Evolutionary conservation across 2,797 vertebrate genomes (phyloP).

Genomic region (Poeciliopsis gracilis): DNA sequence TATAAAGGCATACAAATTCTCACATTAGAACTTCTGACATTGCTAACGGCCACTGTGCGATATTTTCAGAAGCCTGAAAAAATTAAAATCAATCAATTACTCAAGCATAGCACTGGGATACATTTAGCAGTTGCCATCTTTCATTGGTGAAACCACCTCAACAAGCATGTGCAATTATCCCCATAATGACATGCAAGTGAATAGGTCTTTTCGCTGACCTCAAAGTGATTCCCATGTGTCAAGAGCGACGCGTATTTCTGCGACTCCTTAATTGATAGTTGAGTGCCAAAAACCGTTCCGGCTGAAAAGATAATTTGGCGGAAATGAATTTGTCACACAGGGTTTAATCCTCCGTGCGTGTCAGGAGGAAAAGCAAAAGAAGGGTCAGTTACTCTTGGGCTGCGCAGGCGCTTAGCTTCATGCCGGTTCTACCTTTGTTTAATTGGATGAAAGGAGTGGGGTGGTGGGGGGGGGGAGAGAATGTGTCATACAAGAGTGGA

Average conservation of each 20-base stretch:
- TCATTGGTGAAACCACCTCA: slow-evolving; percentile 6
- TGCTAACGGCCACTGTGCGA: neutral
- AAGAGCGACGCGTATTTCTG: slow-evolving; percentile 65
- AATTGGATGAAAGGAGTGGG: slow-evolving; percentile 35
- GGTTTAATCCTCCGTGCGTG: slow-evolving; percentile 55
- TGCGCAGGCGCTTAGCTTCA: slow-evolving; percentile 51
- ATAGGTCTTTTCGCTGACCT: neutral
- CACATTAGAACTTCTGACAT: neutral
- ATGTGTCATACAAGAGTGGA: slow-evolving; percentile 39
- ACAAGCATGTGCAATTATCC: neutral
- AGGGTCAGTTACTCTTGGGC: slow-evolving; percentile 49
- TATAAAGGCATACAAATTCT: neutral
- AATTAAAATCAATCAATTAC: neutral
- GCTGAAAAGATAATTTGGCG: slow-evolving; percentile 69
- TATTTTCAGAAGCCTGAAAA: neutral
- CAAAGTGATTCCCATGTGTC: slow-evolving; percentile 14
- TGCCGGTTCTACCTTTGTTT: slow-evolving; percentile 39
- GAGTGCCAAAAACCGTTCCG: slow-evolving; percentile 52
- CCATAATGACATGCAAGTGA: neutral
- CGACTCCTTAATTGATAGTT: slow-evolving; percentile 79
- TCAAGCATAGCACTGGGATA: neutral
- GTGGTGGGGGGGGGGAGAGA: slow-evolving; percentile 3
- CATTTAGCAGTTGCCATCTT: neutral
- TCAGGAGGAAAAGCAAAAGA: slow-evolving; percentile 61
- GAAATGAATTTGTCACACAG: slow-evolving; percentile 74